Base-by-base conservation (phyloP, 1,140 invertebrate genomes). In the Hirudo medicinalis region DNA sequence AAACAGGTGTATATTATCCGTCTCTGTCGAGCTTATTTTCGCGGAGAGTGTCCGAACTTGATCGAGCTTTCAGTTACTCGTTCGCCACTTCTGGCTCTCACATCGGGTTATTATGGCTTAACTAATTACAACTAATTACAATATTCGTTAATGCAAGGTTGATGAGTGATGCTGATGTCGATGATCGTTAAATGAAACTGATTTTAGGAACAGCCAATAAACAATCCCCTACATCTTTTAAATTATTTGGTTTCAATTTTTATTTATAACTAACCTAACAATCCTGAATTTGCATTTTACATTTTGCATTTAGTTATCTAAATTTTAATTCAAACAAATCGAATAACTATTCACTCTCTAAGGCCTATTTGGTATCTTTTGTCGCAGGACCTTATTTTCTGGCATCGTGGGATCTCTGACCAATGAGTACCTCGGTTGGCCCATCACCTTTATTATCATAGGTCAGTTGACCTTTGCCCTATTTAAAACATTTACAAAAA, bases 11-110 rank as follows among this genome's bases (percentile, higher is more conserved):
- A 79, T 88, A 89, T 79, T 88, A 88, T 81, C 88, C 88, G 54
- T 86, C 87, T 76, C 85, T 89, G 83, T 88, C 88, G 54, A 88
- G 87, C 76, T 79, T 90, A 20, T 87, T 88, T 32, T 88, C 88
- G 76, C 84, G 87, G 79, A 84, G 86, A 78, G 81, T 89, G 69
- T 83, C 83, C 49, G 85, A 87, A 74, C 82, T 83, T 54, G 87
- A 89, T 76, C 84, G 88, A 75, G 86, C 87, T 36, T 87, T 87
- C 63, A 88, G 88, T 74, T 89, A 88, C 79, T 87, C 87, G 72
- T 79, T 88, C 74, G 82, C 88, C 60, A 86, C 87, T n/a, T 85
- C 87, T 54, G 88, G 88, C 54, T 80, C 82, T 66, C 80, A 84
- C 77, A 75, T 84, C 67, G 84, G 84, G 83, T 84, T 80, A 78